Percentiles rank a stretch among this genome's conserved stretches.
Evolutionary conservation across 1,140 invertebrate genomes (phyloP).

Genomic region (Formica selysi): DNA sequence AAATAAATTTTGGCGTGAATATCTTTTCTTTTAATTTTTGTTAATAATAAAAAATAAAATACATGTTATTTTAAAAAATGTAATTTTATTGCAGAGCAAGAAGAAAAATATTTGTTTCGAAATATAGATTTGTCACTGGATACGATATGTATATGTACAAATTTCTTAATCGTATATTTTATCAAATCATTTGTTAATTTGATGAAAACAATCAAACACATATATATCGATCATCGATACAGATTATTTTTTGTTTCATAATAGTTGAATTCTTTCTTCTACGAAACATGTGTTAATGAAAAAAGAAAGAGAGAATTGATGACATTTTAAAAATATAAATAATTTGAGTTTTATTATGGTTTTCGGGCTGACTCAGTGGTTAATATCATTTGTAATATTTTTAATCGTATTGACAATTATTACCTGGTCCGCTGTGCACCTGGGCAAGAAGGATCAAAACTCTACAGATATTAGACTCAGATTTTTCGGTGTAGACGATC

Average conservation of each 20-base stretch:
- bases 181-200: too few species aligned
- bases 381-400: slow-evolving; percentile 54
- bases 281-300: neutral
- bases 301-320: neutral
- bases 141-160: too few species aligned
- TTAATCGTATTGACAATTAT: slow-evolving; percentile 23
- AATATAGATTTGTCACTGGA: too few species aligned
- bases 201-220: neutral
- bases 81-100: too few species aligned
- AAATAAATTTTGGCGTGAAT: too few species aligned
- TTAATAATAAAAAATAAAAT: too few species aligned
- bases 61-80: too few species aligned
- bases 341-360: slow-evolving; percentile 35
- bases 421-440: slow-evolving; percentile 51
- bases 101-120: too few species aligned
- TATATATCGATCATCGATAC: neutral
- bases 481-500: neutral
- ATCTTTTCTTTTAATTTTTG: too few species aligned
- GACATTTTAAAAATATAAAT: neutral
- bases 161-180: too few species aligned
- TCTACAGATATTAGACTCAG: neutral
- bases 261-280: neutral
- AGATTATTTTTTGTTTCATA: slow-evolving; percentile 29
- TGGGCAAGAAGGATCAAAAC: slow-evolving; percentile 82
- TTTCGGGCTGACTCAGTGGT: slow-evolving; percentile 53